These are phyloP conservation scores for Danionella cerebrum DNA, from an alignment of 2,113 vertebrate genomes.

Conservation along the genomic window DNA sequence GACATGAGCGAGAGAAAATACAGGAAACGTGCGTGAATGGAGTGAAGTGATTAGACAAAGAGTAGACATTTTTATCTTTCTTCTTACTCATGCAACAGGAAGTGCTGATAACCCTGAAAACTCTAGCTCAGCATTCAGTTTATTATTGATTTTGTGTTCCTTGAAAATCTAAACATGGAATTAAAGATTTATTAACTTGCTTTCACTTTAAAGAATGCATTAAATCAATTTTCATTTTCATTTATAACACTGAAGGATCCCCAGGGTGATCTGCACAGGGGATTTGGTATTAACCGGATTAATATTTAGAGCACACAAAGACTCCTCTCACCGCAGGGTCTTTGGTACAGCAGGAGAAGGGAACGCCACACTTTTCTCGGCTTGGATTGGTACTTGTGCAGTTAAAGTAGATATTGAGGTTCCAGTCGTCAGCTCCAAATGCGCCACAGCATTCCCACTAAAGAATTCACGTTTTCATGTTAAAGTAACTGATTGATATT, in stretches of 20 bases:
- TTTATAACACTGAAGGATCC: no score
- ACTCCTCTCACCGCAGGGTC: conserved; percentile 82
- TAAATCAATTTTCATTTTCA: no score
- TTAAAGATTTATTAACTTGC: no score
- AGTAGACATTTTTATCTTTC: neutral
- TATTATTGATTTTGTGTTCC: no score
- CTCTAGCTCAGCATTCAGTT: no score
- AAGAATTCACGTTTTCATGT: neutral
- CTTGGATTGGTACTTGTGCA: conserved; percentile 91
- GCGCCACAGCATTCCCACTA: conserved; percentile 97
- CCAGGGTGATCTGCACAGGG: no score
- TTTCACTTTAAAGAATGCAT: no score
- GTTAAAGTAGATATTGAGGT: conserved; percentile 98
- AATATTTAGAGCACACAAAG: no score
- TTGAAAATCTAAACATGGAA: no score
- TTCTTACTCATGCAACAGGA: neutral
- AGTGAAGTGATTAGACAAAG: neutral
- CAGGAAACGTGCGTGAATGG: no score
- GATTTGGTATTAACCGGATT: no score
- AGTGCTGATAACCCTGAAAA: neutral
- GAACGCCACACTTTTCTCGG: conserved; percentile 90
- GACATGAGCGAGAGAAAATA: neutral
- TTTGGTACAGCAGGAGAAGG: conserved; percentile 95
- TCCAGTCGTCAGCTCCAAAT: conserved; percentile 92
- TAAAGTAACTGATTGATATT: no score